Evolutionary conservation across 1,140 invertebrate species (phyloP).

Genomic region (Caligus rogercresseyi): DNA sequence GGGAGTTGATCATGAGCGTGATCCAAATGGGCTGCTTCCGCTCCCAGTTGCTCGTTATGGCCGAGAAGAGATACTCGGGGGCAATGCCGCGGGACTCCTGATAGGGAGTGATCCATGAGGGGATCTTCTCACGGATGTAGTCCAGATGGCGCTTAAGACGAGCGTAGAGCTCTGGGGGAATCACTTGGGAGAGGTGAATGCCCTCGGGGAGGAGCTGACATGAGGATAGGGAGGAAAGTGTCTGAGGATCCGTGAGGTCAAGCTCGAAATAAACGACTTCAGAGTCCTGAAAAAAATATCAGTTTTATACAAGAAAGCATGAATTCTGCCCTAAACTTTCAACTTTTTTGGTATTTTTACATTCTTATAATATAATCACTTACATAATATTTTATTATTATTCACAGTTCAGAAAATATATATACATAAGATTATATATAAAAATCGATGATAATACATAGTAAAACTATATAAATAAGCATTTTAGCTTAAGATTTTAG

Average conservation of each 20-base stretch:
- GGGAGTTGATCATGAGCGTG: constrained; percentile 38
- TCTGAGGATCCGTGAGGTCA: constrained; percentile 35
- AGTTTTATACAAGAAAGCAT: too few species aligned
- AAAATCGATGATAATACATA: too few species aligned
- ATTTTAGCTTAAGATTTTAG: too few species aligned
- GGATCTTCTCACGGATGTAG: constrained; percentile 33
- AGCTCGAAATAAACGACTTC: constrained; percentile 38
- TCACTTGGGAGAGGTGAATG: constrained; percentile 22
- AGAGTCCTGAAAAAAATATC: constrained; percentile 22
- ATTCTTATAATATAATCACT: too few species aligned
- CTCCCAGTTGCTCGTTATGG: constrained; percentile 37
- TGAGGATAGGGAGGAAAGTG: constrained; percentile 32
- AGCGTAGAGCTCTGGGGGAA: constrained; percentile 31
- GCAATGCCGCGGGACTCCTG: constrained; percentile 34
- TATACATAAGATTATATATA: too few species aligned
- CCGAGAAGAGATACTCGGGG: constrained; percentile 36
- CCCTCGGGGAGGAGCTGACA: constrained; percentile 35
- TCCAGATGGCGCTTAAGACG: constrained; percentile 35
- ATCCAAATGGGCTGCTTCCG: constrained; percentile 39
- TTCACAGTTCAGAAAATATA: too few species aligned
- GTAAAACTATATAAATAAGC: too few species aligned
- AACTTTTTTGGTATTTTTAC: too few species aligned
- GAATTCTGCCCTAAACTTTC: too few species aligned
- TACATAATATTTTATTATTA: too few species aligned
- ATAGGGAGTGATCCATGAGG: constrained; percentile 34